phyloP scores from a whole-genome alignment of 2,888 invertebrate species.

The Tiliacea aurago region DNA sequence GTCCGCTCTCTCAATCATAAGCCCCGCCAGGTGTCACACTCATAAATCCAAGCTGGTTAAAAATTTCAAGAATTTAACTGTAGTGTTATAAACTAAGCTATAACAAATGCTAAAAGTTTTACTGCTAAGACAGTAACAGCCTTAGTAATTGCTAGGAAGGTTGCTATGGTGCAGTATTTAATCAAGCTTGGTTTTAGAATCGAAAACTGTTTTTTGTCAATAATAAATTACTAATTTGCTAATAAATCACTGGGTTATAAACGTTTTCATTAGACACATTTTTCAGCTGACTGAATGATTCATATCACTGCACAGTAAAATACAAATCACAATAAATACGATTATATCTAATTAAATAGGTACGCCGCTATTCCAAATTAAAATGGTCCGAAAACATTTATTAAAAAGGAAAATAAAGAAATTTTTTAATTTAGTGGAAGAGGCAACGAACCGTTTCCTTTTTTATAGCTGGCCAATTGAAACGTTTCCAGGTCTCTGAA shows the following conservation, averaged over 20 bases:
- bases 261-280: conserved; percentile 16
- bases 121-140: conserved; percentile 24
- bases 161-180: background rate
- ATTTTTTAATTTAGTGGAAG: conserved; percentile 89
- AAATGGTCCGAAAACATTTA: conserved; percentile 77
- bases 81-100: conserved; percentile 63
- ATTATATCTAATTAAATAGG: conserved; percentile 49
- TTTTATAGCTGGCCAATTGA: conserved; percentile 91
- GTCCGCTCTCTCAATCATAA: conserved; percentile 81
- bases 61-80: conserved; percentile 78
- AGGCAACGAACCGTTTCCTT: conserved; percentile 90
- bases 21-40: conserved; percentile 84
- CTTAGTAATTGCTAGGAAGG: conserved; percentile 20
- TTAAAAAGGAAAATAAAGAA: conserved; percentile 86
- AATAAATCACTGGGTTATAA: conserved; percentile 14
- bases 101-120: conserved; percentile 52
- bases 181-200: background rate
- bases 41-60: conserved; percentile 83
- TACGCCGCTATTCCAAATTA: conserved; percentile 67
- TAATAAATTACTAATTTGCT: too few relatives aligned
- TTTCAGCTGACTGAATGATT: conserved; percentile 23
- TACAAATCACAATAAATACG: conserved; percentile 41
- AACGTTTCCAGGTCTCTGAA: conserved; percentile 91
- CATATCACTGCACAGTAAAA: conserved; percentile 42
- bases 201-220: too few relatives aligned